These are phyloP conservation scores for Percina caprodes DNA, from an alignment of 2,113 vertebrate species.

Conservation along the genomic window DNA sequence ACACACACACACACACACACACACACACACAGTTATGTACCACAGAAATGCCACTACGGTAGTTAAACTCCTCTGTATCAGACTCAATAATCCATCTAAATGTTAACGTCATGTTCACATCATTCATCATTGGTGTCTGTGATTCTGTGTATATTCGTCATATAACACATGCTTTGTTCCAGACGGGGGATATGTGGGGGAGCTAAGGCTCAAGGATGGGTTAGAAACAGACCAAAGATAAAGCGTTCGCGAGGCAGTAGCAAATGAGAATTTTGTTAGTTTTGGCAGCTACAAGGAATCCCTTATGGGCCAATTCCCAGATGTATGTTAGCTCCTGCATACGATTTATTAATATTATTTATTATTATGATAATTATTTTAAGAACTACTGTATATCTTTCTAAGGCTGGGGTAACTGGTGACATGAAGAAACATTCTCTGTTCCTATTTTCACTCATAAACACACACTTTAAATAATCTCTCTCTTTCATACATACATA, in stretches of 20 bases:
- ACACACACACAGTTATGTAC: not conserved
- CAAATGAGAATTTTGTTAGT: conserved; percentile 60
- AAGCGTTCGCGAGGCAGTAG: conserved; percentile 37
- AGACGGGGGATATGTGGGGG: conserved; percentile 43
- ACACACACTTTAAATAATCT: not conserved
- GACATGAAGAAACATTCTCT: not conserved
- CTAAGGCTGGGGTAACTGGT: not conserved
- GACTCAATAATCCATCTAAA: conserved; percentile 21
- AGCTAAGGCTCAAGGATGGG: conserved; percentile 27
- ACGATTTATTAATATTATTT: not conserved
- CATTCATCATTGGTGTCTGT: conserved; percentile 54
- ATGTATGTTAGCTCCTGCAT: conserved; percentile 12
- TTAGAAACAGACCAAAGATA: conserved; percentile 48
- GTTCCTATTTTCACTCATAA: not conserved
- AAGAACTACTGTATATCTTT: not conserved
- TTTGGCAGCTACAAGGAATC: conserved; percentile 51
- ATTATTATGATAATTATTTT: conserved; percentile 1
- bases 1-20: not conserved
- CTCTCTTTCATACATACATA: not conserved
- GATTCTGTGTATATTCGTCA: conserved; percentile 53
- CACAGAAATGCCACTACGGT: conserved; percentile 4
- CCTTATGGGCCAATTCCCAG: conserved; percentile 39
- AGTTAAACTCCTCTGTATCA: conserved; percentile 13
- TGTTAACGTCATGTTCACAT: conserved; percentile 59
- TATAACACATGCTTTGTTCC: conserved; percentile 35